Base-by-base conservation (phyloP, 1,140 invertebrate species). In the Pogonomyrmex californicus region DNA sequence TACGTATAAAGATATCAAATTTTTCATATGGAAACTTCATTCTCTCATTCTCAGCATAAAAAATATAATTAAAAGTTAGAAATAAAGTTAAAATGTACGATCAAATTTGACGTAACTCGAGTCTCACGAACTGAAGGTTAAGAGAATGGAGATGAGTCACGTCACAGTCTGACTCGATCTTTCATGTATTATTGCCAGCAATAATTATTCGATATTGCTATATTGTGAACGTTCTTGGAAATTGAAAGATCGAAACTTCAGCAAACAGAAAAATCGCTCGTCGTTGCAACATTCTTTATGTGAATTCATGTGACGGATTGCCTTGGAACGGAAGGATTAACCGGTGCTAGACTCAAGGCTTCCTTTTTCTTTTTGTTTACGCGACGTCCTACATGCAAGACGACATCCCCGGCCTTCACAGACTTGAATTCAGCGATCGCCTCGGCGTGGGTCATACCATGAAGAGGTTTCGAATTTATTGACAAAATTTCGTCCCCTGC, bases 401-500 rank as follows among this genome's bases (percentile, higher is more conserved):
- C 96, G 62, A 99, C 97, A 93, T 98, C 97, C 54, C 98, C 98
- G 91, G 96, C 96, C 94, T 98, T 98, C 77, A 99, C 97, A 94
- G 97, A 97, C 93, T 99, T 98, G 95, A 99, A 99, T 91, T 98
- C 96, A 75, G 96, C 96, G 91, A 99, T 98, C 23, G 98, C 98
- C 94, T 98, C 98, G 79, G 97, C 96, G 95, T 99, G 98, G 85
- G 98, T 98, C 93, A 98, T 96, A 54, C 98, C 98, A 94, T 97
- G 96, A 88, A 99, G 96, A 33, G 97, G 96, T 92, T 97, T 96
- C 70, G 97, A 97, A 96, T 99, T 99, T 86, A 99, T 97, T 71
- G 98, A 97, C 87, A 99, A 95, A 92, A 99, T 98, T 96, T 99
- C 98, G 96, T 99, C 98, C 92, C 98, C 98, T 98, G 91, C n/a